Evolutionary conservation across 2,888 invertebrate genomes (phyloP), one percentile per base, ranked within the genome.

Genomic region (Trissoscelio sp.): DNA sequence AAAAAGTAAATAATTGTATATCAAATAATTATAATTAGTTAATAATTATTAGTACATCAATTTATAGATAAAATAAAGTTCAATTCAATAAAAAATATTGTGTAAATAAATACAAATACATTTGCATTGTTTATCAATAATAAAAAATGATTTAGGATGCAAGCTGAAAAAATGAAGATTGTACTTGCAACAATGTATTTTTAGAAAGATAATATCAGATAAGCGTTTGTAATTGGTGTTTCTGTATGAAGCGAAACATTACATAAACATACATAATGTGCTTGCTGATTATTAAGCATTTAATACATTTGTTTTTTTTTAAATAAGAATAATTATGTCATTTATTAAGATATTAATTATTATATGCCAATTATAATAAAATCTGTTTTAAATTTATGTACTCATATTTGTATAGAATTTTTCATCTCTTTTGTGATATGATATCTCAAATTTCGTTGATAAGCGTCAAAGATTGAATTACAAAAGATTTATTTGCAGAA

Each of bases 171-270:
- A n/a, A n/a, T n/a, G n/a, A n/a, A n/a, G 34, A 70, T 70, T 70
- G 37, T 37, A 37, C n/a, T 14, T 31, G 9, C 11, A 48, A 18
- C 28, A 16, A 22, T 37, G 42, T 72, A 72, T 72, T 72, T 72
- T 60, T 72, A 58, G 48, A 72, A 60, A 48, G 37, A 72, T 60
- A 72, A 72, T 60, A 51, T 72, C 51, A 51, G 70, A 72, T 72
- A 72, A 72, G 58, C 39, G 9, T 31, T 16, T 20, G 46, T 69
- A 62, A 62, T 53, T 64, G 53, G 44, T 64, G 46, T 44, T 22
- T 44, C 55, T 73, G 42, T 51, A 16, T 58, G 14, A 42, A 60
- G 12, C 51, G 48, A 51, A 60, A 62, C 51, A 72, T 51, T 60
- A 72, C 14, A 72, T 72, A 72, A 70, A 70, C 58, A 46, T 18